phyloP scores from a whole-genome alignment of 2,888 invertebrate genomes.

The Coelinius sp. region DNA sequence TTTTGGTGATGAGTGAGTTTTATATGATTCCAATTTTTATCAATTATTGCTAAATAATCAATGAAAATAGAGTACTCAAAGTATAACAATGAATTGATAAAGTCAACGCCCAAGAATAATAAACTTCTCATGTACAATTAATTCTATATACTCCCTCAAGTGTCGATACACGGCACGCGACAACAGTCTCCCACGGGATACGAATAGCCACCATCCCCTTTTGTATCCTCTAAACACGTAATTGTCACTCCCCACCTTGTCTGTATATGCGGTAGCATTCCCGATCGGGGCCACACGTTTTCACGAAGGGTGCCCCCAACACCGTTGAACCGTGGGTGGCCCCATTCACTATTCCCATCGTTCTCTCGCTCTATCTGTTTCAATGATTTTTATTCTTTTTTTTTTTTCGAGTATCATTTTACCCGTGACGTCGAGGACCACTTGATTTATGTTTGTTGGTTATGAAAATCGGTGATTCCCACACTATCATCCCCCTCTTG shows the following conservation, averaged over 20 bases:
- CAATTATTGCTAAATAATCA: background rate
- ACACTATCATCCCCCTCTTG: slow-evolving; percentile 49
- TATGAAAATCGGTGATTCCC: slow-evolving; percentile 64
- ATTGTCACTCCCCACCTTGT: slow-evolving; percentile 61
- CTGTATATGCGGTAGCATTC: slow-evolving; percentile 35
- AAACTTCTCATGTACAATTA: slow-evolving; percentile 13
- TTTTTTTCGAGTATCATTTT: background rate
- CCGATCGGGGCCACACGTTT: slow-evolving; percentile 40
- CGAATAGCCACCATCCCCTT: slow-evolving; percentile 52
- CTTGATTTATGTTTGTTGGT: slow-evolving; percentile 66
- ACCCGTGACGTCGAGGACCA: slow-evolving; percentile 44
- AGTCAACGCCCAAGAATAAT: slow-evolving; percentile 21
- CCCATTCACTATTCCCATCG: slow-evolving; percentile 1
- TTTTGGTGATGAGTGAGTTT: too few species aligned
- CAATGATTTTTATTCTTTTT: slow-evolving; percentile 13
- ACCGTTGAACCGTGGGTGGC: slow-evolving; percentile 21
- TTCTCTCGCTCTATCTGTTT: slow-evolving; percentile 22
- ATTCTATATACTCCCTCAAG: slow-evolving; percentile 20
- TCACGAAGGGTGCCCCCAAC: slow-evolving; percentile 42
- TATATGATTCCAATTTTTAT: background rate
- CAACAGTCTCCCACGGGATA: slow-evolving; percentile 60
- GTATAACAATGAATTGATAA: slow-evolving; percentile 23
- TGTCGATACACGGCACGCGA: slow-evolving; percentile 36
- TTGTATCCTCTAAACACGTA: slow-evolving; percentile 64
- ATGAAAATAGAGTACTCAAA: background rate